phyloP scores from a whole-genome alignment of 2,113 vertebrate genomes.

The Nicator chloris region DNA sequence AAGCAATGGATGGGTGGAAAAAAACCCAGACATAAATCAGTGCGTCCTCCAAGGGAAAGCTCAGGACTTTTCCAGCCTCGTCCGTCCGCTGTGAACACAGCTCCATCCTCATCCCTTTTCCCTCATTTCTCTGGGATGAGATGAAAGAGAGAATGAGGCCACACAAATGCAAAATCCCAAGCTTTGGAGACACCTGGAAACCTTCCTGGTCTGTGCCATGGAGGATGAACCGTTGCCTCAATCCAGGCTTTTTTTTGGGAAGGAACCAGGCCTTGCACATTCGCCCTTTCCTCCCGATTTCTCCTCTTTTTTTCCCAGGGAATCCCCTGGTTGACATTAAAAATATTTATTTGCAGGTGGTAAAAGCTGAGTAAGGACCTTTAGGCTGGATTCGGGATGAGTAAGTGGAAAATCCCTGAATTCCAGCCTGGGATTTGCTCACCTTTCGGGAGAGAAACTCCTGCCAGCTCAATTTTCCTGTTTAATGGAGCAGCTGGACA shows the following conservation, averaged over 20 bases:
- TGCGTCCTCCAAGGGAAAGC: not conserved
- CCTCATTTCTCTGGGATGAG: accelerated
- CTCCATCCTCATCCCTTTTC: not conserved
- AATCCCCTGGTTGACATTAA: not conserved
- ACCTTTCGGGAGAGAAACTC: not conserved
- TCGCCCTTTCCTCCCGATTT: not conserved
- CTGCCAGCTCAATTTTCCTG: not conserved
- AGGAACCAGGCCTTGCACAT: not conserved
- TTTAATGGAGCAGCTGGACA: not conserved
- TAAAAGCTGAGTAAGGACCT: constrained; percentile 13
- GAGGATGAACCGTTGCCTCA: not conserved
- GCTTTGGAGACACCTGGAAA: not conserved
- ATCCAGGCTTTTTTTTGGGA: not conserved
- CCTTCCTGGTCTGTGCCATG: not conserved
- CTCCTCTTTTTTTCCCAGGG: not conserved
- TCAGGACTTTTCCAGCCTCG: not conserved
- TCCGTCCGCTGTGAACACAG: no score
- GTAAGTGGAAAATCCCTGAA: constrained; percentile 43
- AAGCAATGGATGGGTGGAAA: no score
- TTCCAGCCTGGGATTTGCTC: not conserved
- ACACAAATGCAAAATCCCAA: not conserved
- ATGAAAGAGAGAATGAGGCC: not conserved
- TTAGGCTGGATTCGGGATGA: not conserved
- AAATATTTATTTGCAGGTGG: not conserved
- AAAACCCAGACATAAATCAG: accelerated